A percentile compares a stretch with the other conserved stretches of the same genome.
phyloP scores from a whole-genome alignment of 1,140 invertebrate species.

The Chymomyza costata region DNA sequence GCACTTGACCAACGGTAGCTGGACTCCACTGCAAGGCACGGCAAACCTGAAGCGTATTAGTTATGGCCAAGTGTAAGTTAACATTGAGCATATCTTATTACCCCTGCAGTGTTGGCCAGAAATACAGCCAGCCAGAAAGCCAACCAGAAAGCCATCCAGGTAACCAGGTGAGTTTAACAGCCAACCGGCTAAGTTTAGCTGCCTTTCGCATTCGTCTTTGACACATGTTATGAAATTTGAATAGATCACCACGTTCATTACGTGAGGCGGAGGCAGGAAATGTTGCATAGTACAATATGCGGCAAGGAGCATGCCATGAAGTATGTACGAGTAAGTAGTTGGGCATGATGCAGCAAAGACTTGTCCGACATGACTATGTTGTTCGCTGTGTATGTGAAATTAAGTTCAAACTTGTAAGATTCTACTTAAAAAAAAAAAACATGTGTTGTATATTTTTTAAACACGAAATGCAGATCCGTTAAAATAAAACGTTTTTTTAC shows the following conservation, averaged over 20 bases:
- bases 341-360: conserved; percentile 48
- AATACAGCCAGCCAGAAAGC: conserved; percentile 14
- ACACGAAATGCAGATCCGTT: too few relatives aligned
- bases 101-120: conserved; percentile 55
- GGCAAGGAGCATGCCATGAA: neutral
- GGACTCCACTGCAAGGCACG: conserved; percentile 44
- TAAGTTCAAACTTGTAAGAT: conserved; percentile 20
- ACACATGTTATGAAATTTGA: conserved; percentile 71
- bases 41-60: conserved; percentile 33
- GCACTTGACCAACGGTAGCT: conserved; percentile 37
- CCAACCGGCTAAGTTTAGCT: conserved; percentile 36
- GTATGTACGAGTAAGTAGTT: conserved; percentile 2
- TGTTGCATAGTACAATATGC: too few relatives aligned
- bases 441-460: too few relatives aligned
- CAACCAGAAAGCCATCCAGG: conserved; percentile 8
- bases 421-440: too few relatives aligned
- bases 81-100: conserved; percentile 64
- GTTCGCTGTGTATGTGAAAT: conserved; percentile 24
- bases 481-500: too few relatives aligned
- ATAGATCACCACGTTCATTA: conserved; percentile 52
- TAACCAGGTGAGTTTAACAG: too few relatives aligned
- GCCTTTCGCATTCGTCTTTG: conserved; percentile 66
- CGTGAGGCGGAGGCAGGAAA: conserved; percentile 1
- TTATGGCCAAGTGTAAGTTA: conserved; percentile 28
- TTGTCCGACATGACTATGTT: conserved; percentile 47